These are phyloP conservation scores for Serripes groenlandicus DNA, from an alignment of 2,888 invertebrate genomes.

Conservation along the genomic window DNA sequence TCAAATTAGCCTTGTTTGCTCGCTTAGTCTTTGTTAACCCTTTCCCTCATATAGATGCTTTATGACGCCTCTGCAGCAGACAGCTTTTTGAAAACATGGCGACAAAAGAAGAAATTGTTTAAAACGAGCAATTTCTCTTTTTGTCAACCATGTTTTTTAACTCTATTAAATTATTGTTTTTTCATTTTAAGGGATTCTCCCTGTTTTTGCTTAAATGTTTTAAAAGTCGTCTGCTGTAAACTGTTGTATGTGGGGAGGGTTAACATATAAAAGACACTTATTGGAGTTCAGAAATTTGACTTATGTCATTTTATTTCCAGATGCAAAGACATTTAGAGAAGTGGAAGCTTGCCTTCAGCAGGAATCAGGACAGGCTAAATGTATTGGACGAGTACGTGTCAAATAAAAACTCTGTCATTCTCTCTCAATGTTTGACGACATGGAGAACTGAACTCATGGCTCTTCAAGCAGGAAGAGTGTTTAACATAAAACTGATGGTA, in stretches of 20 bases:
- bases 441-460: constrained; percentile 73
- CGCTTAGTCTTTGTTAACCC: too few relatives aligned
- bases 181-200: too few relatives aligned
- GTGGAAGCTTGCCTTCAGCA: constrained; percentile 69
- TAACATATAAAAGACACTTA: too few relatives aligned
- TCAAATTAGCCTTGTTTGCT: too few relatives aligned
- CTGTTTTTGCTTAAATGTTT: too few relatives aligned
- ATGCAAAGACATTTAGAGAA: constrained; percentile 64
- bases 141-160: background rate
- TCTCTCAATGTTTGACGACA: constrained; percentile 61
- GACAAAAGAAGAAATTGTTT: constrained; percentile 1
- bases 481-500: constrained; percentile 67
- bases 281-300: too few relatives aligned
- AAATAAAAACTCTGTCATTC: constrained; percentile 58
- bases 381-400: constrained; percentile 62
- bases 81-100: constrained; percentile 3
- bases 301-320: constrained; percentile 62
- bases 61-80: too few relatives aligned
- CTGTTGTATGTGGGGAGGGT: too few relatives aligned
- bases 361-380: constrained; percentile 63
- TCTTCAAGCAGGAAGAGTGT: constrained; percentile 66
- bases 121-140: background rate
- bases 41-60: too few relatives aligned
- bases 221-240: too few relatives aligned
- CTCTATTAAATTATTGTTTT: too few relatives aligned